Percentiles rank a stretch among this genome's conserved stretches.
Conservation (phyloP, 2,888 invertebrate species). For the Scaptomyza polygonia region DNA sequence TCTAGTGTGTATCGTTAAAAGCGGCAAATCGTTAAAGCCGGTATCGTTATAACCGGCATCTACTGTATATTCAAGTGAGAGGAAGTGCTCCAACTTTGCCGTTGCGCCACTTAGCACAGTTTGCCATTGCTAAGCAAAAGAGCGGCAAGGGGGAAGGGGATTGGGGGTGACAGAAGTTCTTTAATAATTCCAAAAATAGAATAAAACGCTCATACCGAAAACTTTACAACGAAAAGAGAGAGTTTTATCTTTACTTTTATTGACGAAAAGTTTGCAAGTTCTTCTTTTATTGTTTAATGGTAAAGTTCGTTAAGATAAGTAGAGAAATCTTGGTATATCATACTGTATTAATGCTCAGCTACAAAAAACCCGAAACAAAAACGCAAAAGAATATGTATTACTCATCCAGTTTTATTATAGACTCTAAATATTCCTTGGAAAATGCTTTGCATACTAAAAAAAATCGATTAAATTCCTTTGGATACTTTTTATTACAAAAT, state of each 20-base stretch:
- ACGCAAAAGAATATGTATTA: neutral
- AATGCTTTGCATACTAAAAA: constrained; percentile 14
- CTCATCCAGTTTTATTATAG: neutral
- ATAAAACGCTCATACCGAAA: neutral
- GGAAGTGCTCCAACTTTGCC: constrained; percentile 46
- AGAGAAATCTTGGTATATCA: neutral
- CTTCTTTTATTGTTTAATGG: constrained; percentile 3
- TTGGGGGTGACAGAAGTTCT: too few relatives aligned
- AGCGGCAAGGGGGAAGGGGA: too few relatives aligned
- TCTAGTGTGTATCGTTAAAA: too few relatives aligned
- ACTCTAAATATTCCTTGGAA: neutral
- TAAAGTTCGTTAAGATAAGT: neutral
- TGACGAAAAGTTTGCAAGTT: constrained; percentile 13
- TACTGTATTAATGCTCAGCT: constrained; percentile 4
- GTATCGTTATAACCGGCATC: too few relatives aligned
- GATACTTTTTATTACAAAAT: constrained; percentile 1
- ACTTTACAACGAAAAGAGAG: neutral
- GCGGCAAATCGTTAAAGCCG: too few relatives aligned
- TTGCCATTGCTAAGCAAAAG: neutral
- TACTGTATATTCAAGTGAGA: neutral
- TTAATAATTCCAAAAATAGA: constrained; percentile 1
- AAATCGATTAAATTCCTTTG: constrained; percentile 15
- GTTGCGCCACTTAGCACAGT: constrained; percentile 45
- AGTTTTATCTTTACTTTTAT: constrained; percentile 15
- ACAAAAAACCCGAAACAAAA: neutral